A percentile compares a stretch with the other conserved stretches of the same genome.
Conservation (phyloP, 2,797 vertebrate species). For the Sebastes nivosus region DNA sequence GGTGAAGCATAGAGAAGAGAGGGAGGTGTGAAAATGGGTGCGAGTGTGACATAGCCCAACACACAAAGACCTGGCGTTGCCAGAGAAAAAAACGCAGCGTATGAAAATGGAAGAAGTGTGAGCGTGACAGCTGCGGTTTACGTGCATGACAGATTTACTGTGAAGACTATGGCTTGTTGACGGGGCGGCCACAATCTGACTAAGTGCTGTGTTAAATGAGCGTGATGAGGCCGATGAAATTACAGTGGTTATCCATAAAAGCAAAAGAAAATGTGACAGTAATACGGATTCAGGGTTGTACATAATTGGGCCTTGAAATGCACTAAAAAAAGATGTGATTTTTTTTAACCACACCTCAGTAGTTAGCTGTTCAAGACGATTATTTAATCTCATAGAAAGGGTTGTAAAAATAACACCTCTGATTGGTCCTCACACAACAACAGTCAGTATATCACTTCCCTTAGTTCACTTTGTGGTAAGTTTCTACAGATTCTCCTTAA, state of each 20-base stretch:
- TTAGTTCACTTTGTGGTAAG: neutral
- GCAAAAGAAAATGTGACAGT: slow-evolving; percentile 14
- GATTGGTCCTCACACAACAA: neutral
- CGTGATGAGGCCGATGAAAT: slow-evolving; percentile 17
- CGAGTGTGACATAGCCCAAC: slow-evolving; percentile 31
- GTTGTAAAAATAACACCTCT: neutral
- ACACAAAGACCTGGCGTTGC: slow-evolving; percentile 28
- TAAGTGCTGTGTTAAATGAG: slow-evolving; percentile 43
- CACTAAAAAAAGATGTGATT: neutral
- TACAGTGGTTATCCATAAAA: slow-evolving; percentile 23
- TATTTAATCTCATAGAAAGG: neutral
- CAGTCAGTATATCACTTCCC: neutral
- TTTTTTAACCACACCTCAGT: neutral
- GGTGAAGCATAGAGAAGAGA: slow-evolving; percentile 37
- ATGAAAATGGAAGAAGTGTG: slow-evolving; percentile 27
- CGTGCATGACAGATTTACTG: slow-evolving; percentile 55
- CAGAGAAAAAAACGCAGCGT: slow-evolving; percentile 16
- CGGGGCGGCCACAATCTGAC: slow-evolving; percentile 16
- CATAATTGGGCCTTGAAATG: neutral
- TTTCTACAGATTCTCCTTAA: neutral
- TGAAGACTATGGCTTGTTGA: slow-evolving; percentile 21
- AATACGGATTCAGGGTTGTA: neutral
- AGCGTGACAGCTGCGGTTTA: slow-evolving; percentile 52
- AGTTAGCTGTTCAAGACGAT: neutral
- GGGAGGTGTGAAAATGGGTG: slow-evolving; percentile 50